Evolutionary conservation across 2,888 invertebrate genomes (phyloP).

Genomic region (Drosophila robusta): DNA sequence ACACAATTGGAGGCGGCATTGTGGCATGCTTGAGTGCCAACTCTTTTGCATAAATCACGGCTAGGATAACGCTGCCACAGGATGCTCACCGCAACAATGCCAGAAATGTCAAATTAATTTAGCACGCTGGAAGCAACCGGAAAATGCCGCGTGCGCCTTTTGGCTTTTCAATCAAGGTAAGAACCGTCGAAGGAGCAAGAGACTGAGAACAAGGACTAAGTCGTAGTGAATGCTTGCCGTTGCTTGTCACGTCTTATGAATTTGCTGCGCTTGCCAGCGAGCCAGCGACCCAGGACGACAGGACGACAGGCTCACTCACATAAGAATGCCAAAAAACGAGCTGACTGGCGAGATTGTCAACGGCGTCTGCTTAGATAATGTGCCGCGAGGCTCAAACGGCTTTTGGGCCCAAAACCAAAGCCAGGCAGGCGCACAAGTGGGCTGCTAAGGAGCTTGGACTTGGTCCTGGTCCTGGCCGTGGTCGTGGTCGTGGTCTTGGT

Average conservation of each 20-base stretch:
- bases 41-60: slow-evolving; percentile 72
- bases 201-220: slow-evolving; percentile 8
- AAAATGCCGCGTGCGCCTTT: slow-evolving; percentile 49
- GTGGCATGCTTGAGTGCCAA: slow-evolving; percentile 34
- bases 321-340: slow-evolving; percentile 34
- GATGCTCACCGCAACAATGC: slow-evolving; percentile 59
- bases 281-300: slow-evolving; percentile 6
- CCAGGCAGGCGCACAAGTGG: slow-evolving; percentile 4
- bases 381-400: slow-evolving; percentile 53
- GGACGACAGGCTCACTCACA: slow-evolving; percentile 15
- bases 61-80: slow-evolving; percentile 36
- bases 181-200: slow-evolving; percentile 5
- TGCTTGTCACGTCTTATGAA: slow-evolving; percentile 76
- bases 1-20: slow-evolving; percentile 13
- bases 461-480: background rate
- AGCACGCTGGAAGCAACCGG: slow-evolving; percentile 51
- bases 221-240: slow-evolving; percentile 38
- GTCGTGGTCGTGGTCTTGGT: background rate
- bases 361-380: slow-evolving; percentile 56
- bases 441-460: slow-evolving; percentile 19
- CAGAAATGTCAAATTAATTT: slow-evolving; percentile 78
- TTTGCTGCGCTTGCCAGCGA: slow-evolving; percentile 51
- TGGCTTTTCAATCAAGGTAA: slow-evolving; percentile 75
- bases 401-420: slow-evolving; percentile 31
- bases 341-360: slow-evolving; percentile 65